A percentile compares a stretch with the other conserved stretches of the same genome.
Evolutionary conservation across 2,797 vertebrate species (phyloP).

Genomic region (Picus viridis): DNA sequence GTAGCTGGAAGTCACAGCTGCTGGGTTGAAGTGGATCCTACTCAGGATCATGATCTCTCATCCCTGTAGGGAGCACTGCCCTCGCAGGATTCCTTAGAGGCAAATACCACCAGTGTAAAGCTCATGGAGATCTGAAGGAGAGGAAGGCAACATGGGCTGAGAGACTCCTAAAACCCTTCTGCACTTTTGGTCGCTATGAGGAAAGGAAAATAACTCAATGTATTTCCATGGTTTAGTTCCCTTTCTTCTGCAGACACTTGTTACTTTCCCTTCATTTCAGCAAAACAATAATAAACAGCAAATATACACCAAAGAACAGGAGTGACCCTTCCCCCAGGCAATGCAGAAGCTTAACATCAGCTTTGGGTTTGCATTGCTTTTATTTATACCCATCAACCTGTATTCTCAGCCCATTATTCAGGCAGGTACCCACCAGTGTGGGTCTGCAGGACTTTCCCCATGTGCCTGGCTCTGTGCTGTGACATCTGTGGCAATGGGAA

Average conservation of each 20-base stretch:
- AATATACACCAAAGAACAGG: background rate
- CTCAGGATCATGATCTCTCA: background rate
- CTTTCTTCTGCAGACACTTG: background rate
- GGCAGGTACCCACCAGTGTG: no score
- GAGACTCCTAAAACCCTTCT: background rate
- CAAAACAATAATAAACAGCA: background rate
- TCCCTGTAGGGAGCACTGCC: background rate
- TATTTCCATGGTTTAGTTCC: background rate
- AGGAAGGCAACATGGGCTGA: background rate
- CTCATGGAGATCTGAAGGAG: background rate
- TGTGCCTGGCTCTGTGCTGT: background rate
- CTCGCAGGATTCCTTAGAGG: background rate
- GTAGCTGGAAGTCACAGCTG: background rate
- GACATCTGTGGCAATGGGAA: background rate
- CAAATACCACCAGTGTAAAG: background rate
- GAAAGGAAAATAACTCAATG: background rate
- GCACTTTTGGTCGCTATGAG: background rate
- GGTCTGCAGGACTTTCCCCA: background rate
- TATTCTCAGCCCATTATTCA: rapidly evolving
- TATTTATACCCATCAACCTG: background rate
- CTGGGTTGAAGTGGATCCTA: background rate
- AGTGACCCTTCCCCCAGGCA: background rate
- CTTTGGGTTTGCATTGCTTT: background rate
- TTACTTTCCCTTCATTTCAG: background rate
- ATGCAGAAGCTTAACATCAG: background rate